Evolutionary conservation across 2,797 vertebrate species (phyloP).

Genomic region (Amphiprion clarkii): DNA sequence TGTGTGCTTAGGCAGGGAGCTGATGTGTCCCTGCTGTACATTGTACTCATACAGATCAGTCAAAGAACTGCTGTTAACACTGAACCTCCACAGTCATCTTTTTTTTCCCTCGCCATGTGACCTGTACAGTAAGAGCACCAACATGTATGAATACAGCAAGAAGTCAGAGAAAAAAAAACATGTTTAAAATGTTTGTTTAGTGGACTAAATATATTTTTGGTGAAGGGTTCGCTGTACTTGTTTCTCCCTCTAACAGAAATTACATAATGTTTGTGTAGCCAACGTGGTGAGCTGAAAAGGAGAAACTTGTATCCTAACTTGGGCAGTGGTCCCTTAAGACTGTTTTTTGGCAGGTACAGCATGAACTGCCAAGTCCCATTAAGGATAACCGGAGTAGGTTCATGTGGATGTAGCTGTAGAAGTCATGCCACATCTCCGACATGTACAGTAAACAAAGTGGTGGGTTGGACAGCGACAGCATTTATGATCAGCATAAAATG

Average conservation of each 20-base stretch:
- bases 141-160: slow-evolving; percentile 62
- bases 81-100: slow-evolving; percentile 50
- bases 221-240: slow-evolving; percentile 28
- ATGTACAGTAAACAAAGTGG: slow-evolving; percentile 48
- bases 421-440: slow-evolving; percentile 50
- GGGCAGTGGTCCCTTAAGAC: slow-evolving; percentile 56
- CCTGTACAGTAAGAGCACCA: slow-evolving; percentile 45
- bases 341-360: slow-evolving; percentile 41
- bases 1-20: slow-evolving; percentile 37
- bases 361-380: slow-evolving; percentile 24
- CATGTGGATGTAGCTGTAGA: slow-evolving; percentile 38
- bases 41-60: slow-evolving; percentile 36
- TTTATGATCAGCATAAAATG: slow-evolving; percentile 76
- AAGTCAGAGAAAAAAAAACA: slow-evolving; percentile 15
- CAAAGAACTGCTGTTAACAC: slow-evolving; percentile 38
- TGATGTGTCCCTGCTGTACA: slow-evolving; percentile 32
- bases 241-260: slow-evolving; percentile 24
- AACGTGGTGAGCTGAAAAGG: slow-evolving; percentile 17
- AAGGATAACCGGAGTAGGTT: slow-evolving; percentile 45
- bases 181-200: slow-evolving; percentile 15
- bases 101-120: slow-evolving; percentile 47
- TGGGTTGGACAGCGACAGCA: slow-evolving; percentile 63
- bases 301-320: slow-evolving; percentile 22
- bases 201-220: slow-evolving; percentile 30
- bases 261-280: slow-evolving; percentile 5